Evolutionary conservation across 1,140 invertebrate species (phyloP).

Genomic region (Leguminivora glycinivorella): DNA sequence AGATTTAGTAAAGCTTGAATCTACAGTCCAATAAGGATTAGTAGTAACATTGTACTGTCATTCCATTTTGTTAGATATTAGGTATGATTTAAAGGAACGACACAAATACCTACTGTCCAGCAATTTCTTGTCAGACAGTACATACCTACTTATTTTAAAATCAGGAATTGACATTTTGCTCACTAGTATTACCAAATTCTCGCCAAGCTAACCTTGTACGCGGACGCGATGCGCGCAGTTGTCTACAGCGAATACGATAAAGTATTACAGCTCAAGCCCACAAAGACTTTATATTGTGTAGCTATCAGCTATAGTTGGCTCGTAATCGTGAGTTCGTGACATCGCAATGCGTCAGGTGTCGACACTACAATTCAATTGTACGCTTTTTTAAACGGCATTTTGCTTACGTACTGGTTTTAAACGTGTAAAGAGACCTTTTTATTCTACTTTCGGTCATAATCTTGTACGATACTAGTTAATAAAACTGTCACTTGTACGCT

Average conservation of each 20-base stretch:
- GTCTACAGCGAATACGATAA: neutral
- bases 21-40: too few species aligned
- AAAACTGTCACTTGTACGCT: too few species aligned
- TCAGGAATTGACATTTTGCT: neutral
- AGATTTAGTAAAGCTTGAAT: too few species aligned
- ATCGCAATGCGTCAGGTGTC: slow-evolving; percentile 24
- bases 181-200: neutral
- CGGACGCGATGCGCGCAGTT: neutral
- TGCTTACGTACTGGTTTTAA: neutral
- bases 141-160: too few species aligned
- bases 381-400: slow-evolving; percentile 13
- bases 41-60: too few species aligned
- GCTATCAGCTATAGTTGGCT: slow-evolving; percentile 7
- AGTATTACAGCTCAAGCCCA: neutral
- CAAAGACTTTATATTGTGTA: neutral
- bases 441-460: neutral
- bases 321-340: slow-evolving; percentile 24
- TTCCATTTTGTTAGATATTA: too few species aligned
- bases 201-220: neutral
- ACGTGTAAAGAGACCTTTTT: neutral
- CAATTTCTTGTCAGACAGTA: too few species aligned
- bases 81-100: too few species aligned
- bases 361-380: slow-evolving; percentile 23
- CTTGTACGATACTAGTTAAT: too few species aligned
- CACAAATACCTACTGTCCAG: too few species aligned